These are phyloP conservation scores for Xanthia icteritia DNA, from an alignment of 2,888 invertebrate species.

Conservation along the genomic window DNA sequence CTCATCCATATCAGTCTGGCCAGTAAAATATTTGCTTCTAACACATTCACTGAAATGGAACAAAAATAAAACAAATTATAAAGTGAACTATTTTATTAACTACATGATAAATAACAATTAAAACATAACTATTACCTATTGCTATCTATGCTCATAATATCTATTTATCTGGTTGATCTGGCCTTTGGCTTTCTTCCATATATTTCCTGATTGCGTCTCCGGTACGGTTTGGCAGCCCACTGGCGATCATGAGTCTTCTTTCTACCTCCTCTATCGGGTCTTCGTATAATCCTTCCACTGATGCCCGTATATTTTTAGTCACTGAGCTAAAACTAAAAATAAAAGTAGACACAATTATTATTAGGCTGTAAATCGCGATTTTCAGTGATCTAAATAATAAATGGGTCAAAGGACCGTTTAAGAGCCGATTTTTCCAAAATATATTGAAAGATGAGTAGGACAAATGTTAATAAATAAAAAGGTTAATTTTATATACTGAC, in stretches of 20 bases:
- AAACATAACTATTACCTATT: conserved; percentile 72
- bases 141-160: conserved; percentile 74
- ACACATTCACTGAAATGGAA: conserved; percentile 69
- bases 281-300: conserved; percentile 78
- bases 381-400: background rate
- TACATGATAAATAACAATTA: conserved; percentile 45
- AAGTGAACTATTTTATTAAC: conserved; percentile 55
- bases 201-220: conserved; percentile 74
- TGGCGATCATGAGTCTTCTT: conserved; percentile 82
- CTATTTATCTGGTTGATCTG: conserved; percentile 80
- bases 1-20: conserved; percentile 81
- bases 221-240: conserved; percentile 76
- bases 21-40: conserved; percentile 82
- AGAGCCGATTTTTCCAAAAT: background rate
- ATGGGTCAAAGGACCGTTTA: background rate
- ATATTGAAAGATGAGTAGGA: background rate
- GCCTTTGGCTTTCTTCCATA: conserved; percentile 74
- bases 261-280: conserved; percentile 86
- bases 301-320: conserved; percentile 77
- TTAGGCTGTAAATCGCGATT: background rate
- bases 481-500: background rate
- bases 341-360: background rate
- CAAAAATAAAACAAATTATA: conserved; percentile 79
- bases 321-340: conserved; percentile 75
- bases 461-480: background rate